Conservation (phyloP, 2,797 vertebrate species). For the Myotis planiceps region DNA sequence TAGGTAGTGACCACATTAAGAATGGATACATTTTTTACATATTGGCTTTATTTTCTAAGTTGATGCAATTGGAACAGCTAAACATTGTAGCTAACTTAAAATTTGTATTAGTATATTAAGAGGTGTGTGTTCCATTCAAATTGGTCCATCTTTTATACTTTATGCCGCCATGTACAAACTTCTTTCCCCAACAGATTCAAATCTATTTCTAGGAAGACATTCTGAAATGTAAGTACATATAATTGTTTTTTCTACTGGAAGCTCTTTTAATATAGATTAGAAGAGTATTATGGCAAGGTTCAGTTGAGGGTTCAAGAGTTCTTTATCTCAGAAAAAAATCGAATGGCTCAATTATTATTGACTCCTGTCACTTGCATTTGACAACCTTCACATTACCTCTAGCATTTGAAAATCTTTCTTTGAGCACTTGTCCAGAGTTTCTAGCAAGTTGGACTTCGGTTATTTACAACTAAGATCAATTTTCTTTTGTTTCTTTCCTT, state of each 20-base stretch:
- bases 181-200: conserved; percentile 10
- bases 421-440: background rate
- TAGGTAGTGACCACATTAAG: background rate
- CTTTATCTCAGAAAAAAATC: background rate
- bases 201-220: conserved; percentile 48
- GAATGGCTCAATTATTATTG: background rate
- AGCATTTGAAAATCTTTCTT: conserved; percentile 33
- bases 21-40: background rate
- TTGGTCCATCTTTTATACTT: background rate
- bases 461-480: background rate
- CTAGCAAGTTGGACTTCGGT: background rate
- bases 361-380: background rate
- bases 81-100: conserved; percentile 2
- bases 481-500: background rate
- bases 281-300: conserved; percentile 1
- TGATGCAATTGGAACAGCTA: background rate
- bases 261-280: conserved; percentile 27
- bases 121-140: background rate
- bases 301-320: background rate
- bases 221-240: conserved; percentile 41
- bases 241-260: background rate
- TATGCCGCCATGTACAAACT: background rate
- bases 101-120: background rate
- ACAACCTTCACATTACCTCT: background rate
- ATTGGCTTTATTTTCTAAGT: conserved; percentile 26